Percentiles rank a stretch among this genome's conserved stretches.
Evolutionary conservation across 2,797 vertebrate genomes (phyloP).

Genomic region (Danio jaintianensis): DNA sequence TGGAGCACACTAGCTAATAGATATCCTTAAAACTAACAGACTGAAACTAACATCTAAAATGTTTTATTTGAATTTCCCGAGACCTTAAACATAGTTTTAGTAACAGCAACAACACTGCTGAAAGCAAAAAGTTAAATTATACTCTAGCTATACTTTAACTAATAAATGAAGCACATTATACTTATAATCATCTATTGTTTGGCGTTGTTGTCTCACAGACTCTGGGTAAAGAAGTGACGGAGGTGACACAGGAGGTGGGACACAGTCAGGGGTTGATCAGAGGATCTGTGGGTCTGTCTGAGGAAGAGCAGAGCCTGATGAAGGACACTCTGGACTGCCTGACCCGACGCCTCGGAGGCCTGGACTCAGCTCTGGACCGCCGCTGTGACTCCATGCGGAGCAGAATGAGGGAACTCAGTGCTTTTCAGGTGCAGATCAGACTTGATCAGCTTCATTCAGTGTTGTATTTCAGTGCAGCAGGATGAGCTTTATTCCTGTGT

Average conservation of each 20-base stretch:
- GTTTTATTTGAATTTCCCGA: no score
- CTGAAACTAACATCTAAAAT: no score
- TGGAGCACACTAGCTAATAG: no score
- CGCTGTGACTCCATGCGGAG: slow-evolving; percentile 88
- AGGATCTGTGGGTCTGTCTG: slow-evolving; percentile 79
- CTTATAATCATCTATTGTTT: no score
- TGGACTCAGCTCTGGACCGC: slow-evolving; percentile 86
- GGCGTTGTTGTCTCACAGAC: slow-evolving; percentile 74
- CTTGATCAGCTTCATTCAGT: slow-evolving; percentile 39
- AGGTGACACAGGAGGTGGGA: slow-evolving; percentile 87
- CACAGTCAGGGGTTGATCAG: slow-evolving; percentile 85
- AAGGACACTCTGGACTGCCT: slow-evolving; percentile 88
- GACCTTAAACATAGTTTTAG: no score
- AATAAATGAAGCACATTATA: no score
- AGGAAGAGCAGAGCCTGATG: slow-evolving; percentile 76
- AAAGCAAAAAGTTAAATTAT: no score
- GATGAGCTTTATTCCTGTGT: slow-evolving; percentile 15
- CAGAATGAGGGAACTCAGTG: slow-evolving; percentile 84
- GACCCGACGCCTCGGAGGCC: slow-evolving; percentile 82
- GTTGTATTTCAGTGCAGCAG: not conserved
- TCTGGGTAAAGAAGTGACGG: slow-evolving; percentile 89
- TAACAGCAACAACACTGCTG: no score
- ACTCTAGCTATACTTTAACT: no score
- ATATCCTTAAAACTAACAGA: no score
- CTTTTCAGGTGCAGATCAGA: slow-evolving; percentile 81